phyloP scores from a whole-genome alignment of 2,113 vertebrate species.

The Carollia perspicillata region DNA sequence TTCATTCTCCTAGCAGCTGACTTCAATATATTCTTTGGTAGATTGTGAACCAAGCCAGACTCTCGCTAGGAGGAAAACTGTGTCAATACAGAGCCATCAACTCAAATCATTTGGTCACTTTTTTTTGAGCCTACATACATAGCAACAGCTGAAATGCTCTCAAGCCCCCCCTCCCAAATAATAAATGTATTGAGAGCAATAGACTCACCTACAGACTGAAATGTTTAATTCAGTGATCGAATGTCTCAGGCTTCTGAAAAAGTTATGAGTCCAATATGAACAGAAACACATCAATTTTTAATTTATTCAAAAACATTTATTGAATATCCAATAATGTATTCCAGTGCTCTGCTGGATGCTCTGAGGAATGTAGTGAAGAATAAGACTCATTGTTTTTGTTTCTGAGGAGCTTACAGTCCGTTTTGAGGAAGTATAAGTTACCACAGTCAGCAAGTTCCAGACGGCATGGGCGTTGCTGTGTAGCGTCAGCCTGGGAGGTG shows the following conservation, averaged over 20 bases:
- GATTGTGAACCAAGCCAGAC: not conserved
- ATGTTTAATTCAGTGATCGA: not conserved
- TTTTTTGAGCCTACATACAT: not conserved
- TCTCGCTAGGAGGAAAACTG: not conserved
- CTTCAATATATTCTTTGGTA: slow-evolving; percentile 1
- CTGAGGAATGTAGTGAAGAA: not conserved
- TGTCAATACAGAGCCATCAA: not conserved
- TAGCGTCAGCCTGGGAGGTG: not conserved
- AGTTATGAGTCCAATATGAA: not conserved
- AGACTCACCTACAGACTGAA: not conserved
- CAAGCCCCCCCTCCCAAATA: not conserved
- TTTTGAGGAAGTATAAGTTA: not conserved
- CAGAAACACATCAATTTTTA: slow-evolving; percentile 21
- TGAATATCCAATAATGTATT: not conserved
- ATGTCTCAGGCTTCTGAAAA: not conserved
- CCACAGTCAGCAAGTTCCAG: not conserved
- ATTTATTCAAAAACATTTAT: slow-evolving; percentile 23
- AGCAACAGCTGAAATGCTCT: not conserved
- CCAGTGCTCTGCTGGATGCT: not conserved
- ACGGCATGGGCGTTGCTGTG: not conserved
- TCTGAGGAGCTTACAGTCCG: slow-evolving; percentile 5
- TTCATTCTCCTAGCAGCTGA: not conserved
- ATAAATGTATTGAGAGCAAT: not conserved
- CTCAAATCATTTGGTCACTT: not conserved
- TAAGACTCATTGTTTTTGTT: slow-evolving; percentile 8